Base-by-base conservation (phyloP, 2,113 vertebrate species). In the Columba janthina region DNA sequence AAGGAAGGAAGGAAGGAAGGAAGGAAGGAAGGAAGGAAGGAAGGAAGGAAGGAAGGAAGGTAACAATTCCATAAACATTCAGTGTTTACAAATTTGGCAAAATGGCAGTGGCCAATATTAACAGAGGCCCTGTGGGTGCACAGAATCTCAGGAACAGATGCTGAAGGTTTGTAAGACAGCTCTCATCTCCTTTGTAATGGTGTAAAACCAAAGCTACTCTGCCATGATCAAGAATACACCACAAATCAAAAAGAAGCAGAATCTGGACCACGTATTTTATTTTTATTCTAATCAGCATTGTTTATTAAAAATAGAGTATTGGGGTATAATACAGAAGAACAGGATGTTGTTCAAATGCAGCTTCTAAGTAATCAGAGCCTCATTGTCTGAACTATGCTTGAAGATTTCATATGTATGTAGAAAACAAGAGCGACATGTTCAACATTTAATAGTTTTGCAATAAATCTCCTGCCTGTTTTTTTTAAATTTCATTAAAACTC, bases 341-440 rank as follows among this genome's bases (percentile, higher is more conserved):
- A 81, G 12, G 66, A 96, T 90, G 91, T 38, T 72, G 61, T 85
- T 85, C 58, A 94, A 62, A 76, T 66, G 60, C 90, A 96, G 86
- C 91, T 96, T 46, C 81, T 94, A 56, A 70, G 57, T 83, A 96
- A 93, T 96, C 69, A 95, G 69, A 89, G 69, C 66, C 21, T 81
- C 84, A 95, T 93, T 96, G 85, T 97, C 78, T 91, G 71, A 94
- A 88, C 18, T 48, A 65, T 2, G 6, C 15, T 89, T 89, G 56
- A 88, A 93, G 58, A 93, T 93, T 97, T 96, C 69, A 26, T 50
- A 72, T 76, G 50, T 80, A 40, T 82, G 61, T 48, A 85, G 50
- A 80, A 83, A 90, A 91, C n/a, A 93, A 87, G 44, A 71, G 48
- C 85, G n/a, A 53, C 34, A 66, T 51, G 32, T 53, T 78, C 64